A percentile compares a stretch with the other conserved stretches of the same genome.
These are phyloP conservation scores for Nematostella vectensis DNA, from an alignment of 92 coral and sea anemone genomes.

Conservation along the genomic window DNA sequence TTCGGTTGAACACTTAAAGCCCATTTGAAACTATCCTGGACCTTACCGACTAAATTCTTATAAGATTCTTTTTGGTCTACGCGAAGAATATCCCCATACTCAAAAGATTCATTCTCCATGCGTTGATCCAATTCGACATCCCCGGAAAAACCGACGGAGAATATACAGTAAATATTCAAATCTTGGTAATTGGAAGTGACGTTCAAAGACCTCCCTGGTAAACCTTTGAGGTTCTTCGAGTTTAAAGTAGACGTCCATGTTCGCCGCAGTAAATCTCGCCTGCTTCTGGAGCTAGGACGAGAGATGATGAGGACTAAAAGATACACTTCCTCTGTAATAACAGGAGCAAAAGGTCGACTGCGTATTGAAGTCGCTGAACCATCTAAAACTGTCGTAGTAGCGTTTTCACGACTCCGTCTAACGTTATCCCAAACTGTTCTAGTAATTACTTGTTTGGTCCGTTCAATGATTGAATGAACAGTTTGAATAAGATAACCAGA, in stretches of 20 bases:
- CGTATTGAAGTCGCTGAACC: not conserved
- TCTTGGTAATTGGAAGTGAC: not conserved
- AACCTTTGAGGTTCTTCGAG: slow-evolving; percentile 10
- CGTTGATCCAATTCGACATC: slow-evolving; percentile 10
- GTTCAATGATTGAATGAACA: not conserved
- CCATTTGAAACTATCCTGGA: slow-evolving; percentile 21
- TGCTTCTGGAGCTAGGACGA: slow-evolving; percentile 8
- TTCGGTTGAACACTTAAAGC: slow-evolving; percentile 15
- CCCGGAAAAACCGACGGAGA: slow-evolving; percentile 20
- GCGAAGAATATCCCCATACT: slow-evolving; percentile 18
- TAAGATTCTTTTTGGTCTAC: slow-evolving; percentile 16
- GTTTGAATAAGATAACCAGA: no score
- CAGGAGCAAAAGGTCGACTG: slow-evolving; percentile 14
- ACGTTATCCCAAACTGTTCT: no score
- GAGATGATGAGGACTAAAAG: slow-evolving; percentile 21
- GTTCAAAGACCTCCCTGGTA: slow-evolving; percentile 5
- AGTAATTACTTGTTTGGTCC: no score
- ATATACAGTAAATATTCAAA: slow-evolving; percentile 17
- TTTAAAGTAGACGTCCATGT: slow-evolving; percentile 22
- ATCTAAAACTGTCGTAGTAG: not conserved
- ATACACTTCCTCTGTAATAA: slow-evolving; percentile 11
- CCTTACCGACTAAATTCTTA: slow-evolving; percentile 13
- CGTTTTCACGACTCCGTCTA: not conserved
- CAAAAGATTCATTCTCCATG: slow-evolving; percentile 9
- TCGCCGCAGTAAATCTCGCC: slow-evolving; percentile 17